phyloP scores from a whole-genome alignment of 2,797 vertebrate genomes.

The Galaxias olidus region DNA sequence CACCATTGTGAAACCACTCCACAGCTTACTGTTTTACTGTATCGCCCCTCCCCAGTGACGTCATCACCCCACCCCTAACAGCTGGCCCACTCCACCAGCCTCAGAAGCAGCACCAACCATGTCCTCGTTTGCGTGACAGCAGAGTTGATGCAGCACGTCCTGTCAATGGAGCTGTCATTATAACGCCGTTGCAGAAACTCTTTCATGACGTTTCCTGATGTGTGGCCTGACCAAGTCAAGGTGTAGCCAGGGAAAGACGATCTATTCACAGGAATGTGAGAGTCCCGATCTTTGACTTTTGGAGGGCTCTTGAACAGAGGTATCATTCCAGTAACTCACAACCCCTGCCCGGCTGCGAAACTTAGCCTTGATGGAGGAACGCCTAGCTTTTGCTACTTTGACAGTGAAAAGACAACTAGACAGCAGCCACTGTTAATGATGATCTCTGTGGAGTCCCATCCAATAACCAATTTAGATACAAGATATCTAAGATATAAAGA shows the following conservation, averaged over 20 bases:
- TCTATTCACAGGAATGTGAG: neutral
- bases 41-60: slow-evolving; percentile 40
- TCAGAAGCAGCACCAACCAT: slow-evolving; percentile 40
- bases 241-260: slow-evolving; percentile 7
- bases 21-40: slow-evolving; percentile 11
- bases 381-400: neutral
- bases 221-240: slow-evolving; percentile 2
- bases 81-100: slow-evolving; percentile 17
- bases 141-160: slow-evolving; percentile 33
- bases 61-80: slow-evolving; percentile 21
- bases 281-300: too few relatives aligned
- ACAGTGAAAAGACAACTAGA: neutral
- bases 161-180: slow-evolving; percentile 34
- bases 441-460: neutral
- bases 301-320: neutral
- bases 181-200: slow-evolving; percentile 18
- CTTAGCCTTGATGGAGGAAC: neutral
- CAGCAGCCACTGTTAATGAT: neutral
- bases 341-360: neutral
- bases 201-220: slow-evolving; percentile 31
- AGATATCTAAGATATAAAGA: too few relatives aligned
- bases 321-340: neutral
- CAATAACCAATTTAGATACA: neutral
- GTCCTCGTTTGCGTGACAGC: slow-evolving; percentile 31
- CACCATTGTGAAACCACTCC: slow-evolving; percentile 23